A percentile compares a stretch with the other conserved stretches of the same genome.
Conservation (phyloP, 2,797 vertebrate genomes). For the Orientallactaga sibirica region DNA sequence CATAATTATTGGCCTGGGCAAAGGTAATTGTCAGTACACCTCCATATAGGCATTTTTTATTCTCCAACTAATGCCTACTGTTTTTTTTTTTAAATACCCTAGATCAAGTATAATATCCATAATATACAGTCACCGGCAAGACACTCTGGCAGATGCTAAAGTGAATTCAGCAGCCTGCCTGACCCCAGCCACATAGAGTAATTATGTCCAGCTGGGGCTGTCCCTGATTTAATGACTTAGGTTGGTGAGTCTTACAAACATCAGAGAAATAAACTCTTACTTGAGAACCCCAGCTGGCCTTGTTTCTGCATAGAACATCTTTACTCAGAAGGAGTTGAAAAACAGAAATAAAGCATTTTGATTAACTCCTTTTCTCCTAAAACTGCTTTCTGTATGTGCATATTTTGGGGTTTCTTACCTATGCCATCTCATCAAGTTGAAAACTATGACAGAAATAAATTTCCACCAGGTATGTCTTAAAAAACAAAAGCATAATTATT, state of each 20-base stretch:
- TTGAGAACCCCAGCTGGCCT: constrained; percentile 22
- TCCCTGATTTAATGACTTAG: constrained; percentile 24
- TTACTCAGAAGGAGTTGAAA: constrained; percentile 1
- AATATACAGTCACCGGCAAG: constrained; percentile 1
- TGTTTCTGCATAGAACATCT: constrained; percentile 21
- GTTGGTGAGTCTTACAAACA: constrained; percentile 39
- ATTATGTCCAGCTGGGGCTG: constrained; percentile 7
- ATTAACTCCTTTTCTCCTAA: not conserved
- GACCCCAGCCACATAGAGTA: constrained; percentile 15
- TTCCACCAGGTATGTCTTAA: not conserved
- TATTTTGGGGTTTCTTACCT: constrained; percentile 34
- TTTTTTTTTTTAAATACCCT: not conserved
- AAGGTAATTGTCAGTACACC: constrained; percentile 12
- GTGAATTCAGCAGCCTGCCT: constrained; percentile 28
- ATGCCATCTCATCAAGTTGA: not conserved
- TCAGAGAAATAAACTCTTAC: constrained; percentile 32
- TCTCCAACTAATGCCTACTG: not conserved
- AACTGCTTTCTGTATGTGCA: constrained; percentile 1
- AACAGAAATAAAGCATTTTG: constrained; percentile 33
- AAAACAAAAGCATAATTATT: constrained; percentile 4
- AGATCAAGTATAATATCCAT: not conserved
- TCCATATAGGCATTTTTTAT: not conserved
- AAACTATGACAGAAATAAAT: constrained; percentile 39
- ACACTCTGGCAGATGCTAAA: not conserved
- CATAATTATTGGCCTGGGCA: constrained; percentile 9